Conservation (phyloP, 2,888 invertebrate species). For the Dimorphilus gyrociliatus region DNA sequence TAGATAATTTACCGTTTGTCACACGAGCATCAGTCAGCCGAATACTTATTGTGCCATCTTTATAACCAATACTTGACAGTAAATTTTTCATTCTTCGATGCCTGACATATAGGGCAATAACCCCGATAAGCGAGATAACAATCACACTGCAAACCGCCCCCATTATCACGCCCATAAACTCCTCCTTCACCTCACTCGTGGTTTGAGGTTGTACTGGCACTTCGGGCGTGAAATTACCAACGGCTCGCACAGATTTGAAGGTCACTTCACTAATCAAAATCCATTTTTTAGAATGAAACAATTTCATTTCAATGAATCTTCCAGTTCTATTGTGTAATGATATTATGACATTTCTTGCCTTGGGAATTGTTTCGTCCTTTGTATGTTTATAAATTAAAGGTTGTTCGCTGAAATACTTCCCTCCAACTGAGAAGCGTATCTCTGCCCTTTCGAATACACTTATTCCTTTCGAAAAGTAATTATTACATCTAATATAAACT, state of each 20-base stretch:
- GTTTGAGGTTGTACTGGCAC: too few relatives aligned
- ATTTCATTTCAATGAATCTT: constrained; percentile 54
- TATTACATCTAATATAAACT: constrained; percentile 64
- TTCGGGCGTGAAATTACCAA: constrained; percentile 8
- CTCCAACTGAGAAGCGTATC: constrained; percentile 58
- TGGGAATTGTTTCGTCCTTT: constrained; percentile 61
- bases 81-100: too few relatives aligned
- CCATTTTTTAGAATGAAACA: constrained; percentile 66
- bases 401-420: constrained; percentile 57
- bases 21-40: too few relatives aligned
- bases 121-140: too few relatives aligned
- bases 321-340: constrained; percentile 65
- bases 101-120: too few relatives aligned
- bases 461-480: constrained; percentile 66
- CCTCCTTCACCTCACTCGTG: too few relatives aligned
- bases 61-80: too few relatives aligned
- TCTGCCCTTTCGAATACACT: constrained; percentile 65
- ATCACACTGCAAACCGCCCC: too few relatives aligned
- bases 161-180: too few relatives aligned
- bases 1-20: constrained; percentile 27
- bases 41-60: too few relatives aligned
- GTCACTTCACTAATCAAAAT: constrained; percentile 74
- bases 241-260: constrained; percentile 57
- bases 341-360: constrained; percentile 61
- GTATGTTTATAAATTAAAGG: constrained; percentile 49